These are phyloP conservation scores for Sebastes ruberrimus DNA, from an alignment of 2,797 vertebrate genomes.

Conservation along the genomic window DNA sequence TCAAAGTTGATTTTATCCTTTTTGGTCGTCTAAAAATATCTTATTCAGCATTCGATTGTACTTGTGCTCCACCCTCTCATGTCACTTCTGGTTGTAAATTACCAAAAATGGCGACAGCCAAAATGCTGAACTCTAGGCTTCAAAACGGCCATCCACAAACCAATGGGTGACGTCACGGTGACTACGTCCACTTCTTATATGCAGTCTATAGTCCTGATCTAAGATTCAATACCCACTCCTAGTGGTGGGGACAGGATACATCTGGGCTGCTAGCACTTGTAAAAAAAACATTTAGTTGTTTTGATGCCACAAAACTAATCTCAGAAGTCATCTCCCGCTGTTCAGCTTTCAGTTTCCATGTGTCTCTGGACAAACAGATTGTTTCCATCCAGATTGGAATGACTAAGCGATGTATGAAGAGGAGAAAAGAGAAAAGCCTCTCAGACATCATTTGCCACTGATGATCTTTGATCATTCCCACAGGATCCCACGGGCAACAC, in stretches of 20 bases:
- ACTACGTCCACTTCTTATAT: too few relatives aligned
- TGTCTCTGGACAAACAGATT: conserved; percentile 20
- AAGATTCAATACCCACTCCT: neutral
- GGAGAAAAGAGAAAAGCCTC: conserved; percentile 36
- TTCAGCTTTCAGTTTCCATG: neutral
- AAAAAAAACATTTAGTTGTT: neutral
- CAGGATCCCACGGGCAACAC: conserved; percentile 68
- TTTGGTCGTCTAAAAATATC: too few relatives aligned
- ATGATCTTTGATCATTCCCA: conserved; percentile 70
- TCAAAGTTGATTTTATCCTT: too few relatives aligned
- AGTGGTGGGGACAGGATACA: neutral
- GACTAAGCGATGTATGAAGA: conserved; percentile 18
- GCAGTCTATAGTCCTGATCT: too few relatives aligned
- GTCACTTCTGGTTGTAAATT: too few relatives aligned
- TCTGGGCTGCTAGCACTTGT: neutral
- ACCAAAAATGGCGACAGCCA: too few relatives aligned
- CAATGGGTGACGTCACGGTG: too few relatives aligned
- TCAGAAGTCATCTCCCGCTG: neutral
- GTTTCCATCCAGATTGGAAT: conserved; percentile 27
- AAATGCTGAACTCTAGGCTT: too few relatives aligned
- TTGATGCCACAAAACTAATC: neutral
- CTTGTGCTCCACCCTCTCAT: too few relatives aligned
- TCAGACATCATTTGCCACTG: conserved; percentile 56
- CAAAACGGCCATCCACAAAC: too few relatives aligned
- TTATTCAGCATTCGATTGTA: too few relatives aligned